A percentile compares a stretch with the other conserved stretches of the same genome.
Conservation (phyloP, 2,888 invertebrate genomes). For the Netelia fuscicornis region DNA sequence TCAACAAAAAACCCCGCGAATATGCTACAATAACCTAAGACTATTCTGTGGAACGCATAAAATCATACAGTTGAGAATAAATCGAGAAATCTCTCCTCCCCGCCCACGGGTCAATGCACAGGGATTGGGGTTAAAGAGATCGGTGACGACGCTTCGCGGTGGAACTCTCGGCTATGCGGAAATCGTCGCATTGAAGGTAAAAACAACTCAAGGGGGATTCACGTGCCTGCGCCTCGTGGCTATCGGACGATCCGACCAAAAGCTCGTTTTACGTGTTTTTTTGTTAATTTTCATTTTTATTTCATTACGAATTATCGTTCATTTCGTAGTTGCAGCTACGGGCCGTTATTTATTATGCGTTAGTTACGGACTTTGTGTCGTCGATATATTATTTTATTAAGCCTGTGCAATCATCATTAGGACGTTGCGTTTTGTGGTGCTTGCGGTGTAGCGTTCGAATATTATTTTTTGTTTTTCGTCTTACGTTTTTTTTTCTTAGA, state of each 20-base stretch:
- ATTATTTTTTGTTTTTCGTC: slow-evolving; percentile 65
- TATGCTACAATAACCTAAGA: slow-evolving; percentile 49
- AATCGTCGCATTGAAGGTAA: slow-evolving; percentile 99
- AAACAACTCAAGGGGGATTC: slow-evolving; percentile 68
- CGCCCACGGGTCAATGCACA: slow-evolving; percentile 85
- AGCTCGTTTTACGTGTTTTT: slow-evolving; percentile 63
- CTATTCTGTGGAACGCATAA: slow-evolving; percentile 22
- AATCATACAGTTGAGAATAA: slow-evolving; percentile 62
- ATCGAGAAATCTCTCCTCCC: slow-evolving; percentile 78
- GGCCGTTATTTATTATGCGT: slow-evolving; percentile 69
- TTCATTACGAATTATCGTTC: slow-evolving; percentile 70
- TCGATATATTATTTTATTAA: slow-evolving; percentile 54
- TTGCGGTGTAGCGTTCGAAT: slow-evolving; percentile 82
- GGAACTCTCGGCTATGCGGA: slow-evolving; percentile 96
- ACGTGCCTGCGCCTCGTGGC: slow-evolving; percentile 22
- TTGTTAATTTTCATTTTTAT: slow-evolving; percentile 42
- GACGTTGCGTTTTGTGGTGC: slow-evolving; percentile 82
- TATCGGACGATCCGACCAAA: slow-evolving; percentile 41
- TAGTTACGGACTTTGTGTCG: slow-evolving; percentile 58
- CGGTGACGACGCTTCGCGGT: slow-evolving; percentile 95
- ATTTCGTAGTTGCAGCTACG: slow-evolving; percentile 68
- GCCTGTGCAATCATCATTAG: slow-evolving; percentile 71
- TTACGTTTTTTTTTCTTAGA: slow-evolving; percentile 11
- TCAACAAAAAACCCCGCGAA: slow-evolving; percentile 17
- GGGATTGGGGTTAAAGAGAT: slow-evolving; percentile 94